Evolutionary conservation across 2,797 vertebrate genomes (phyloP).

Genomic region (Manis javanica): DNA sequence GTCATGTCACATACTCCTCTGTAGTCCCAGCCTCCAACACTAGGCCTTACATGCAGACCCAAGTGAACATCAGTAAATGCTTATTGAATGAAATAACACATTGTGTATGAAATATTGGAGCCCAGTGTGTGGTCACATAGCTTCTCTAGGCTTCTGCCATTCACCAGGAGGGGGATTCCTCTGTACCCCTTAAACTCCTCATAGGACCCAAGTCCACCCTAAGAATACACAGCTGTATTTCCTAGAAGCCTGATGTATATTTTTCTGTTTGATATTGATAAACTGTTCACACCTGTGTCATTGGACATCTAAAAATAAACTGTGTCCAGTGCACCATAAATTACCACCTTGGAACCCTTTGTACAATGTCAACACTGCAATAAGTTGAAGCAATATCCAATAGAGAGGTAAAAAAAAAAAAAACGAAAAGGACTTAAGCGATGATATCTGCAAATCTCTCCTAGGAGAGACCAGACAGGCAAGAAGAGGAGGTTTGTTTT

Average conservation of each 20-base stretch:
- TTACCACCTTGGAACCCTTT: constrained; percentile 66
- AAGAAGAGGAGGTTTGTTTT: background rate
- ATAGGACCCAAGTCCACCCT: background rate
- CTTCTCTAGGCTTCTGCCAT: background rate
- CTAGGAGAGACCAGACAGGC: background rate
- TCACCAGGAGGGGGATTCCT: background rate
- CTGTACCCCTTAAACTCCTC: background rate
- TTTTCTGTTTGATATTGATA: constrained; percentile 68
- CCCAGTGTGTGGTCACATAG: background rate
- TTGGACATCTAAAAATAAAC: constrained; percentile 74
- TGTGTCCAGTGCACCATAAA: constrained; percentile 55
- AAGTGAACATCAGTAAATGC: background rate
- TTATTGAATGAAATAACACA: background rate
- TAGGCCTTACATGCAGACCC: background rate
- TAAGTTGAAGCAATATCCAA: background rate
- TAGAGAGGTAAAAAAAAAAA: background rate
- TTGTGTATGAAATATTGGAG: background rate
- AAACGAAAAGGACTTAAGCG: background rate
- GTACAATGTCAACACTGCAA: constrained; percentile 60
- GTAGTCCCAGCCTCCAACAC: background rate
- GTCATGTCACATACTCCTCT: background rate
- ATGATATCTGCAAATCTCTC: background rate
- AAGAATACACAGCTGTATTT: constrained; percentile 47
- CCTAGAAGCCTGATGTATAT: constrained; percentile 61
- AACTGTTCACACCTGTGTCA: constrained; percentile 72